Percentiles rank a stretch among this genome's conserved stretches.
These are phyloP conservation scores for Ophiothrix spiculata DNA, from an alignment of 35 echinoderm and acorn worm genomes.

Conservation along the genomic window DNA sequence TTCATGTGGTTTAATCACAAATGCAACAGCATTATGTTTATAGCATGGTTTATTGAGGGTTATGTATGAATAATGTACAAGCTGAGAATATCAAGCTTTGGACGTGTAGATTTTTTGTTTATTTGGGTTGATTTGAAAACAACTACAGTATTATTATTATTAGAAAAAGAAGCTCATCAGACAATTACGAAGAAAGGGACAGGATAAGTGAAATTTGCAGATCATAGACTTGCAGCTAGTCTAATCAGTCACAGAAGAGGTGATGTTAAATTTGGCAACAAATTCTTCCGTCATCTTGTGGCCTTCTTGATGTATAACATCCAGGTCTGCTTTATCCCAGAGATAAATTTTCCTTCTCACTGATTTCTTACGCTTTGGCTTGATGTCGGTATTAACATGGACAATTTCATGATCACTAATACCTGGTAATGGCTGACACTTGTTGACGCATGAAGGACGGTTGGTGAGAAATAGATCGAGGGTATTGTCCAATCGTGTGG, in stretches of 20 bases:
- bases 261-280: neutral
- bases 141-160: no score
- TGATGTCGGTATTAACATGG: conserved; percentile 25
- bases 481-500: conserved; percentile 25
- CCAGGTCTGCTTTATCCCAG: conserved; percentile 38
- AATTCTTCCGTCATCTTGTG: neutral
- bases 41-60: no score
- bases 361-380: conserved; percentile 30
- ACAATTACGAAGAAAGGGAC: no score
- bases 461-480: conserved; percentile 42
- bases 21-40: no score
- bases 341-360: conserved; percentile 31
- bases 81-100: no score
- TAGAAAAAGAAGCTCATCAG: no score
- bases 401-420: conserved; percentile 44
- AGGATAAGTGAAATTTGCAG: no score
- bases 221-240: no score
- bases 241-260: neutral
- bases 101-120: no score
- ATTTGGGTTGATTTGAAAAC: no score
- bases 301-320: neutral
- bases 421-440: conserved; percentile 33
- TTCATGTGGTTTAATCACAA: no score
- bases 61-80: no score
- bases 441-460: conserved; percentile 22